phyloP scores from a whole-genome alignment of 2,797 vertebrate species.

The Allobates femoralis region DNA sequence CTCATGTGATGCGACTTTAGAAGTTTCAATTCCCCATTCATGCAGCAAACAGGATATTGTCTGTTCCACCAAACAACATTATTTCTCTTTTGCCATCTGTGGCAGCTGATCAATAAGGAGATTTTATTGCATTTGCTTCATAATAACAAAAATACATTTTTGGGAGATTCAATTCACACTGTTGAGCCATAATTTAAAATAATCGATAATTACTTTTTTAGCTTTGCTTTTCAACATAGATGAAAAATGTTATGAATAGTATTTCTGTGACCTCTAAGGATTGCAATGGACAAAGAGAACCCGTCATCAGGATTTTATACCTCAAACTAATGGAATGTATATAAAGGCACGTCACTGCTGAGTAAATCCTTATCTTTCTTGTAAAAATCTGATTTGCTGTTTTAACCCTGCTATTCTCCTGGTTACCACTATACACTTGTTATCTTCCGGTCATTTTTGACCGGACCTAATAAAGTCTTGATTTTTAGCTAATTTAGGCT shows the following conservation, averaged over 20 bases:
- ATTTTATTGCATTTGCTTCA: slow-evolving; percentile 6
- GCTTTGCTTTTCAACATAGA: neutral
- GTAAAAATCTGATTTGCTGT: no score
- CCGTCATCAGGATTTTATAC: no score
- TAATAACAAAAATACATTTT: neutral
- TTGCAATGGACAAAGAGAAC: neutral
- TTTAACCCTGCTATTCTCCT: no score
- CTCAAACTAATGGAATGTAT: no score
- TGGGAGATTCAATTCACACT: neutral
- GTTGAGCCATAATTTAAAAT: neutral
- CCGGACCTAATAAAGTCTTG: no score
- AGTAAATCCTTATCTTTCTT: no score
- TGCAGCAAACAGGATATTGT: slow-evolving; percentile 4
- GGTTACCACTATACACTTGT: no score
- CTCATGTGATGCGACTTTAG: slow-evolving; percentile 7
- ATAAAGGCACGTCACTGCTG: no score
- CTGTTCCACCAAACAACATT: slow-evolving; percentile 29
- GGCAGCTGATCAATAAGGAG: slow-evolving; percentile 31
- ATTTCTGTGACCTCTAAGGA: neutral
- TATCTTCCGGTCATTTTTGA: no score
- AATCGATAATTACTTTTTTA: neutral
- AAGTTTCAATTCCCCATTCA: slow-evolving; percentile 32
- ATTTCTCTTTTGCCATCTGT: slow-evolving; percentile 35
- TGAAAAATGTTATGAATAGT: neutral
- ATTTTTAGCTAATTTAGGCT: no score